phyloP scores from a whole-genome alignment of 2,113 vertebrate species.

The Sturnira hondurensis region DNA sequence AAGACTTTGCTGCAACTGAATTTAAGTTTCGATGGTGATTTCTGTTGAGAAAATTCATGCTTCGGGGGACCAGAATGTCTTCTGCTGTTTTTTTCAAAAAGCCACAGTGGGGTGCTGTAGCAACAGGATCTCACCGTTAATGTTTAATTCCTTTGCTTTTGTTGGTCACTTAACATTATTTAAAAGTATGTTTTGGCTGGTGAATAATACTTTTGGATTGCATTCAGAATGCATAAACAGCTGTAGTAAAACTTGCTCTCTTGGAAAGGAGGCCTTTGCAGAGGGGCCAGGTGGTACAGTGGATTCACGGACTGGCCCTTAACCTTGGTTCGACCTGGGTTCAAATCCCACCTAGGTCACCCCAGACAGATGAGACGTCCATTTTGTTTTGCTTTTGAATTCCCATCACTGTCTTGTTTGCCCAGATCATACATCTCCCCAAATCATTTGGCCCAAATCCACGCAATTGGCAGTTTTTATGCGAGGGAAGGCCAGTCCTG shows the following conservation, averaged over 20 bases:
- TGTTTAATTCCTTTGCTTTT: slow-evolving; percentile 77
- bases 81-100: slow-evolving; percentile 65
- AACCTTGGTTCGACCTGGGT: slow-evolving; percentile 6
- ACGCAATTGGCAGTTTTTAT: slow-evolving; percentile 60
- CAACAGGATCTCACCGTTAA: slow-evolving; percentile 68
- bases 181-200: slow-evolving; percentile 76
- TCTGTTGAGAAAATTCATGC: slow-evolving; percentile 19
- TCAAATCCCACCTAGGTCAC: slow-evolving; percentile 25
- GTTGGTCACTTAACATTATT: slow-evolving; percentile 76
- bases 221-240: slow-evolving; percentile 75
- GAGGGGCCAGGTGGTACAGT: slow-evolving; percentile 43
- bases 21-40: not conserved
- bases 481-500: slow-evolving; percentile 45
- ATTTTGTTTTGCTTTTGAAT: slow-evolving; percentile 34
- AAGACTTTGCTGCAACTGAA: not conserved
- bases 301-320: not conserved
- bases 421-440: slow-evolving; percentile 56
- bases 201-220: slow-evolving; percentile 73
- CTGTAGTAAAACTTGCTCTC: slow-evolving; percentile 67
- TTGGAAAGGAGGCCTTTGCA: slow-evolving; percentile 34
- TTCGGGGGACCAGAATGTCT: slow-evolving; percentile 44
- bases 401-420: slow-evolving; percentile 60
- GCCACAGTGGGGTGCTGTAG: slow-evolving; percentile 76
- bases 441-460: slow-evolving; percentile 67
- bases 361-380: not conserved